Evolutionary conservation across 2,888 invertebrate species (phyloP).

Genomic region (Trypoxylon attenuatum): DNA sequence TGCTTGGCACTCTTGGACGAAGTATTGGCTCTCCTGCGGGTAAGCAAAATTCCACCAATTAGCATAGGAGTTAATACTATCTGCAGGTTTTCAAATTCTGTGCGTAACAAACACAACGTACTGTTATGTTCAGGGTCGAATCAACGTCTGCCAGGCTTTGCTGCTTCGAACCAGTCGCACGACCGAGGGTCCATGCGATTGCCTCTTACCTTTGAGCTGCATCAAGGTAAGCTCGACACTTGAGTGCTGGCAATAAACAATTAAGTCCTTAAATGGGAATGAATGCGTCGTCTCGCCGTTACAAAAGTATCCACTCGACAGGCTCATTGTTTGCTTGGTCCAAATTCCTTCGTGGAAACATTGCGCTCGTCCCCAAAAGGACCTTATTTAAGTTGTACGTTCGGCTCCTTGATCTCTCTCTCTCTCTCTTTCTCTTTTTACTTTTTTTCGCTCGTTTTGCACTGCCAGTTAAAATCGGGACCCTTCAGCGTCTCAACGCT

Average conservation of each 20-base stretch:
- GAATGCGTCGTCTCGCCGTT: slow-evolving; percentile 5
- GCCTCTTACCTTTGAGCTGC: slow-evolving; percentile 65
- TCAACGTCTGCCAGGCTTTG: slow-evolving; percentile 64
- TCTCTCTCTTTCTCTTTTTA: too few relatives aligned
- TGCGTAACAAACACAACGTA: neutral
- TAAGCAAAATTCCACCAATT: slow-evolving; percentile 51
- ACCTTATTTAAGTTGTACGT: too few relatives aligned
- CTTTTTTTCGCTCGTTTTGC: too few relatives aligned
- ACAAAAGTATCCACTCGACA: slow-evolving; percentile 4
- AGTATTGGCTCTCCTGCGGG: slow-evolving; percentile 74
- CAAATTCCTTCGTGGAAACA: slow-evolving; percentile 25
- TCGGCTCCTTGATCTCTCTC: too few relatives aligned
- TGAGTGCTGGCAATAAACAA: slow-evolving; percentile 11
- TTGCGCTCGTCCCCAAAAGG: slow-evolving; percentile 12
- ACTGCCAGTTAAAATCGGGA: too few relatives aligned
- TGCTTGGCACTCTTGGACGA: slow-evolving; percentile 76
- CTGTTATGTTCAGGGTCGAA: slow-evolving; percentile 58
- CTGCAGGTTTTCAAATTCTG: too few relatives aligned
- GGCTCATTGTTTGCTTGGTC: slow-evolving; percentile 20
- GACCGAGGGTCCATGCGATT: slow-evolving; percentile 55
- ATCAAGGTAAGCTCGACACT: slow-evolving; percentile 62
- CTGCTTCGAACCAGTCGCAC: slow-evolving; percentile 59
- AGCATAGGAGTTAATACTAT: neutral
- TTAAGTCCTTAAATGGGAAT: slow-evolving; percentile 24
- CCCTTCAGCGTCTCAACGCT: too few relatives aligned